These are phyloP conservation scores for Pristionchus entomophagus DNA, from an alignment of 2,888 invertebrate species.

Conservation along the genomic window DNA sequence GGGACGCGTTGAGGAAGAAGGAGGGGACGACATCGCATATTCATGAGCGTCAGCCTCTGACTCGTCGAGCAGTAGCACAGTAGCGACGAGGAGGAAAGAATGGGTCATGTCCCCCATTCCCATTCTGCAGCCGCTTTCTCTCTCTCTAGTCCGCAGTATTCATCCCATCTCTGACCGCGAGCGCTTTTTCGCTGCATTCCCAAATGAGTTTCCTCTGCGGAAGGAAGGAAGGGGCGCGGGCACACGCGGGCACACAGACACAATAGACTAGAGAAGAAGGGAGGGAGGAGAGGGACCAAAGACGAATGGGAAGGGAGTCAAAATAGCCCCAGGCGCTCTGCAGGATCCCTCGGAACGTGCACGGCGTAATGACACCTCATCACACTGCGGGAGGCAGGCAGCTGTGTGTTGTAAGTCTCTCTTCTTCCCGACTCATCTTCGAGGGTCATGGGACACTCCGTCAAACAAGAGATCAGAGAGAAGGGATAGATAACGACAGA, in stretches of 20 bases:
- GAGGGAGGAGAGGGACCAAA: not conserved
- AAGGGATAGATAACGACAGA: not conserved
- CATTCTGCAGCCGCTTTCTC: not conserved
- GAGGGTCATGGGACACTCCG: not conserved
- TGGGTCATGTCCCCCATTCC: not conserved
- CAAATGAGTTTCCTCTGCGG: constrained; percentile 22
- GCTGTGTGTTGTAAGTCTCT: not conserved
- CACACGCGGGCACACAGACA: not conserved
- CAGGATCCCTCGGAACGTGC: too few relatives aligned
- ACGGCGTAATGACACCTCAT: too few relatives aligned
- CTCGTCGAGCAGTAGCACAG: not conserved
- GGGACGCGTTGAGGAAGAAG: not conserved
- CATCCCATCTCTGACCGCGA: not conserved
- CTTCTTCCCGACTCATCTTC: not conserved
- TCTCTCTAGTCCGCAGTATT: not conserved
- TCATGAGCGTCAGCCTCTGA: not conserved
- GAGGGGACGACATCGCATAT: not conserved
- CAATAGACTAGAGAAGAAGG: not conserved
- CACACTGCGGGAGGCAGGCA: too few relatives aligned
- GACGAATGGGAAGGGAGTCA: not conserved
- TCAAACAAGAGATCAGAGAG: not conserved
- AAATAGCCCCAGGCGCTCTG: too few relatives aligned
- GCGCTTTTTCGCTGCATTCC: constrained; percentile 16
- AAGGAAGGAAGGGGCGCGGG: too few relatives aligned
- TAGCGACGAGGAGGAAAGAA: not conserved